Base-by-base conservation (phyloP, 2,113 vertebrate species). In the Phaetusa simplex region DNA sequence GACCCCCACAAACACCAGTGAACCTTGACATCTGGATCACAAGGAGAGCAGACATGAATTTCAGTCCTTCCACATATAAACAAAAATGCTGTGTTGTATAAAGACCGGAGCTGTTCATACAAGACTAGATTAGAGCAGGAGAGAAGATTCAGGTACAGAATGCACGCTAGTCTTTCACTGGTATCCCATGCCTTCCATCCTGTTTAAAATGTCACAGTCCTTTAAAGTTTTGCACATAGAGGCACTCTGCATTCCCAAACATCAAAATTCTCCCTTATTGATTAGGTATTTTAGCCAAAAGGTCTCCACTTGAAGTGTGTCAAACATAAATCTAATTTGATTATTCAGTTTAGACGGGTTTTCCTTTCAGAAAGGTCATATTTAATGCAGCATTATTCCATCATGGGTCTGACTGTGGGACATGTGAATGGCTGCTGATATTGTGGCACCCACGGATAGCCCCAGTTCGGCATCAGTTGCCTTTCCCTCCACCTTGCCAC, bases 241-340 rank as follows among this genome's bases (percentile, higher is more conserved):
- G 47, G 15, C 1, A 4, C 17, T 66, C 66, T 40, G 40, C 49
- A 32, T 36, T 83, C 53, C 70, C 55, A 71, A 84, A 70, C 95
- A 93, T 74, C 70, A 80, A 42, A 50, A 65, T 71, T 45, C 72
- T 50, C 95, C 79, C 81, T 56, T 93, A 52, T 12, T 56, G 70
- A 88, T 80, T 47, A 78, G 84, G 49, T 50, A 45, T 34, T 95
- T 61, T 22, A 52, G 84, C 49, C 77, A 76, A 93, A 96, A 97
- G 64, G 40, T 89, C 94, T 94, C 95, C 36, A 32, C 32, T 34
- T 49, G 90, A 90, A 93, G 59, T 26, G 58, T 78, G 49, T 61
- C 71, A 81, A 67, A 32, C 43, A n/a, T n/a, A 45, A 78, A 27
- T 29, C 36, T 52, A 6, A 62, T 94, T 61, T 36, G 52, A 55